Base-by-base conservation (phyloP, 2,797 vertebrate species). In the Etheostoma perlongum region DNA sequence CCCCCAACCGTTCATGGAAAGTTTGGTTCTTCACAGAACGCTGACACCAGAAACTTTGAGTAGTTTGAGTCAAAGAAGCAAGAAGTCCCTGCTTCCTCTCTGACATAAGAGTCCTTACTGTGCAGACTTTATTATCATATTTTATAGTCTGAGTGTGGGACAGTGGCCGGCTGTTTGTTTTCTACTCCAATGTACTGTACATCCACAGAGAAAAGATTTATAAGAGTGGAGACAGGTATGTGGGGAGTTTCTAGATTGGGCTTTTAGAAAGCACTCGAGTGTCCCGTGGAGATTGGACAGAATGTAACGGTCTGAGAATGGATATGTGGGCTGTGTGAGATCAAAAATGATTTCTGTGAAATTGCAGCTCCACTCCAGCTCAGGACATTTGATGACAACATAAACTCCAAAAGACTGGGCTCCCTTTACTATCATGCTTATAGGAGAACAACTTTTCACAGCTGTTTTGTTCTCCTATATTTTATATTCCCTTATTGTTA, bases 311-410 rank as follows among this genome's bases (percentile, higher is more conserved):
- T 55, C 19, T 46, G 42, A 83, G 69, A 82, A 67, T 55, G 40
- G 66, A 62, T 69, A 82, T 87, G 70, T 77, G 67, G 71, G 66
- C 55, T 67, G 42, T 53, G 15, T 63, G 74, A 79, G 58, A 76
- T 69, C 44, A 80, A 69, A 79, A 87, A 55, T 55, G 40, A 82
- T 75, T 72, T 79, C 53, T 70, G 55, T 76, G 68, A 86, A 82
- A 81, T 80, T 83, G 67, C 23, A 52, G 58, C 51, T 60, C 54
- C 40, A 44, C 46, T 59, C 51, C 53, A 70, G 48, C 48, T 54
- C n/a, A 62, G 33, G 54, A 79, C 60, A 71, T 72, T 46, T 77
- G 69, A 72, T 48, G 65, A 78, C 58, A 77, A 59, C 60, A 74
- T 66, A 51, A 74, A 80, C 74, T 68, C 51, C 7, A 61, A 2